Evolutionary conservation across 2,888 invertebrate species (phyloP).

Genomic region (Axea sp.): DNA sequence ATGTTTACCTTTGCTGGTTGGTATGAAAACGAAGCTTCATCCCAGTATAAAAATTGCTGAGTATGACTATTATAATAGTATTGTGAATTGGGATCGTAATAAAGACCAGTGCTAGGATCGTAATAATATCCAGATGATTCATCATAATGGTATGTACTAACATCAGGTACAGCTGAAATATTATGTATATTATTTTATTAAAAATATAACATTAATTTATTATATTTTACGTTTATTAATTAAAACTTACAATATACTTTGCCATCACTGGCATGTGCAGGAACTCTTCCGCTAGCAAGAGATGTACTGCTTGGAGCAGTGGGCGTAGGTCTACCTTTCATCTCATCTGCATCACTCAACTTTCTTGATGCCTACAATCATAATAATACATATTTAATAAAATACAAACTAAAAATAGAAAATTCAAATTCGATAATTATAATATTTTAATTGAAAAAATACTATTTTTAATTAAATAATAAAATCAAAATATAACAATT

Average conservation of each 20-base stretch:
- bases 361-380: slow-evolving; percentile 74
- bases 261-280: slow-evolving; percentile 81
- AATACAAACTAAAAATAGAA: too few species aligned
- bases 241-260: slow-evolving; percentile 83
- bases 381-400: background rate
- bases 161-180: slow-evolving; percentile 87
- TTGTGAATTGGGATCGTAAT: slow-evolving; percentile 97
- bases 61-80: slow-evolving; percentile 97
- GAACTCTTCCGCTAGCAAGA: slow-evolving; percentile 76
- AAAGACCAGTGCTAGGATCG: slow-evolving; percentile 94
- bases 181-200: background rate
- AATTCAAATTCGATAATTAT: too few species aligned
- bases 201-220: background rate
- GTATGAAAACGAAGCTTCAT: slow-evolving; percentile 82
- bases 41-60: slow-evolving; percentile 97
- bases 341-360: slow-evolving; percentile 75
- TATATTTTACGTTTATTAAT: too few species aligned
- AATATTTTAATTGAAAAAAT: too few species aligned
- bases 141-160: slow-evolving; percentile 95
- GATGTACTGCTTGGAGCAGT: slow-evolving; percentile 78
- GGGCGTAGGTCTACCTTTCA: slow-evolving; percentile 76
- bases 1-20: slow-evolving; percentile 74
- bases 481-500: too few species aligned
- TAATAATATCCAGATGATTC: slow-evolving; percentile 97
- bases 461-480: too few species aligned